phyloP scores from a whole-genome alignment of 2,888 invertebrate genomes.

The Esperia sulphurella region DNA sequence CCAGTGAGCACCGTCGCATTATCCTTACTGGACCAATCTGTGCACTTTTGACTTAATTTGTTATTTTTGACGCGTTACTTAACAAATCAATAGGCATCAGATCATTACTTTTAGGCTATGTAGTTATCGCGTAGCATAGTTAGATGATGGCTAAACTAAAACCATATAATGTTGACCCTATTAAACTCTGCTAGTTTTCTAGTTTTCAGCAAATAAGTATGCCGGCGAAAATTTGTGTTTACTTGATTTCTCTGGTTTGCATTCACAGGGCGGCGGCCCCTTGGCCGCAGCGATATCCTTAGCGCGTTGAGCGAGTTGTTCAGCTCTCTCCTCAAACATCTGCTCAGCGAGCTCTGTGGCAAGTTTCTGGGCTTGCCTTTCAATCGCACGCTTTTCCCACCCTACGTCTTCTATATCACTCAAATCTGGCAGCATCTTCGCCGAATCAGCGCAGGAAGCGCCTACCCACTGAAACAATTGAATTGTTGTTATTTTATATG shows the following conservation, averaged over 20 bases:
- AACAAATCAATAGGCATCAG: no score
- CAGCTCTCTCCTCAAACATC: conserved; percentile 46
- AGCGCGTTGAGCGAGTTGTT: conserved; percentile 42
- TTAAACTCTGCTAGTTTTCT: no score
- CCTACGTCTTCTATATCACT: conserved; percentile 29
- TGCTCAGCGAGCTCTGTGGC: conserved; percentile 54
- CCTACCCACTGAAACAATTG: conserved; percentile 53
- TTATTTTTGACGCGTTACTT: no score
- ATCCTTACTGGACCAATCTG: no score
- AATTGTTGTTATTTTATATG: no score
- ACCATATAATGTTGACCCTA: no score
- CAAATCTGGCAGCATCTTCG: conserved; percentile 25
- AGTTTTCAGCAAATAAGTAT: no score
- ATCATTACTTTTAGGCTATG: no score
- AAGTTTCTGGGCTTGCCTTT: conserved; percentile 48
- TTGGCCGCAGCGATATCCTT: conserved; percentile 34
- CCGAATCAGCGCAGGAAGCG: conserved; percentile 45
- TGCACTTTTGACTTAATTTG: no score
- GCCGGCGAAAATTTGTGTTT: background rate
- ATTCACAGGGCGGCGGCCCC: conserved; percentile 49
- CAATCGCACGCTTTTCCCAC: conserved; percentile 47
- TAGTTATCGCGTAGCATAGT: no score
- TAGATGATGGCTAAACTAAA: no score
- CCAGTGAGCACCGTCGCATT: no score
- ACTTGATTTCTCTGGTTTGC: conserved; percentile 19